phyloP scores from a whole-genome alignment of 2,888 invertebrate genomes.

The Caenorhabditis plicata region DNA sequence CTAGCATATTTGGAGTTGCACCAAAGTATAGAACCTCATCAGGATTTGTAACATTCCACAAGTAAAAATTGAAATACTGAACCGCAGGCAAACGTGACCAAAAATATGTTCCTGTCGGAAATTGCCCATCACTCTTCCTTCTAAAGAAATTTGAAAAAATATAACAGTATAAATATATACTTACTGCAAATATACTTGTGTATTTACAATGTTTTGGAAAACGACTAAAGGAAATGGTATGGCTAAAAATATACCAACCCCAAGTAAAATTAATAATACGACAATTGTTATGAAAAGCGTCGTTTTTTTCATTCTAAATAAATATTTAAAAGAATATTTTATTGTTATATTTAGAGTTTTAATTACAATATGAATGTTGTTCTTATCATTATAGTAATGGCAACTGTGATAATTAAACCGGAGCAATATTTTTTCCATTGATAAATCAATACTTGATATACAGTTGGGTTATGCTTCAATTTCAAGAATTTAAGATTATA shows the following conservation, averaged over 20 bases:
- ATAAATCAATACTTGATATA: too few relatives aligned
- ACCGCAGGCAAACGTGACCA: constrained; percentile 37
- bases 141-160: constrained; percentile 7
- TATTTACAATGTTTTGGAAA: constrained; percentile 36
- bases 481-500: too few relatives aligned
- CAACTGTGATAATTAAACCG: too few relatives aligned
- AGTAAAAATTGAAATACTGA: constrained; percentile 28
- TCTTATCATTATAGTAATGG: too few relatives aligned
- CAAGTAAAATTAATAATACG: constrained; percentile 25
- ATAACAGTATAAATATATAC: constrained; percentile 6
- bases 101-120: constrained; percentile 35
- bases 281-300: too few relatives aligned
- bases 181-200: constrained; percentile 42
- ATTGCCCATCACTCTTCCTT: constrained; percentile 29
- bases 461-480: too few relatives aligned
- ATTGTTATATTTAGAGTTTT: too few relatives aligned
- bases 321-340: too few relatives aligned
- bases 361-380: too few relatives aligned
- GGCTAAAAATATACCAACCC: constrained; percentile 35
- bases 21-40: constrained; percentile 44
- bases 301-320: too few relatives aligned
- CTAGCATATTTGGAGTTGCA: constrained; percentile 34
- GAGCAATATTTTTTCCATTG: too few relatives aligned
- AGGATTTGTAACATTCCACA: constrained; percentile 49
- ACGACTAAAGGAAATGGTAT: constrained; percentile 41